Evolutionary conservation across 2,797 vertebrate species (phyloP).

Genomic region (Xenentodon cancila): DNA sequence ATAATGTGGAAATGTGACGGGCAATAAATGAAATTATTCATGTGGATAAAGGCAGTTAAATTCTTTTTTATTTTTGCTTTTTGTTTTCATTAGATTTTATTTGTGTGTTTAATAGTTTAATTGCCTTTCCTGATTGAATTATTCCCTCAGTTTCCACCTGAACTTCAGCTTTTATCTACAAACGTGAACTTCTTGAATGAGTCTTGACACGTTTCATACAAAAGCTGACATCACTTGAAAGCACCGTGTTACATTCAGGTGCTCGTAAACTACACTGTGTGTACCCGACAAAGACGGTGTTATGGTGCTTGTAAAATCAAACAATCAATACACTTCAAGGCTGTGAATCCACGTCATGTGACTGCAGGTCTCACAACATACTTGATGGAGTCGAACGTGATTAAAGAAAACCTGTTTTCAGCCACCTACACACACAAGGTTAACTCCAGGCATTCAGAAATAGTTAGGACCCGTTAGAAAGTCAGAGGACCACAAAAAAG

Average conservation of each 20-base stretch:
- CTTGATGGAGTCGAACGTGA: background rate
- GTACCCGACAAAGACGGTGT: slow-evolving; percentile 50
- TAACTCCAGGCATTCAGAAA: too few species aligned
- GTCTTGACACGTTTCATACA: slow-evolving; percentile 27
- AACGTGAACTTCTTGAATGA: slow-evolving; percentile 1
- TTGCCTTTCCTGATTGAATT: background rate
- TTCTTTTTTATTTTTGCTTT: background rate
- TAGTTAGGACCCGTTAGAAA: too few species aligned
- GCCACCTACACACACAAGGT: too few species aligned
- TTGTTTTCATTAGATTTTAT: background rate
- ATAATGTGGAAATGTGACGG: background rate
- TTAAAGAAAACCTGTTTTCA: background rate
- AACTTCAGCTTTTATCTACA: background rate
- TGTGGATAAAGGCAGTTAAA: slow-evolving; percentile 3
- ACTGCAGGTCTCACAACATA: slow-evolving; percentile 37
- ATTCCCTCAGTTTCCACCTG: background rate
- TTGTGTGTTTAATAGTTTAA: background rate
- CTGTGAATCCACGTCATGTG: slow-evolving; percentile 40
- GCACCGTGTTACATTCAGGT: slow-evolving; percentile 66
- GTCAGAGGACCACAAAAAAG: background rate
- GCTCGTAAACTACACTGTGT: slow-evolving; percentile 62
- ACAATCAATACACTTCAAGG: slow-evolving; percentile 35
- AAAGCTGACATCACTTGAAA: slow-evolving; percentile 53
- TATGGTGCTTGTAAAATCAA: slow-evolving; percentile 63
- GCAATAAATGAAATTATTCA: background rate